These are phyloP conservation scores for Drosophila peninsularis DNA, from an alignment of 2,888 invertebrate species.

Conservation along the genomic window DNA sequence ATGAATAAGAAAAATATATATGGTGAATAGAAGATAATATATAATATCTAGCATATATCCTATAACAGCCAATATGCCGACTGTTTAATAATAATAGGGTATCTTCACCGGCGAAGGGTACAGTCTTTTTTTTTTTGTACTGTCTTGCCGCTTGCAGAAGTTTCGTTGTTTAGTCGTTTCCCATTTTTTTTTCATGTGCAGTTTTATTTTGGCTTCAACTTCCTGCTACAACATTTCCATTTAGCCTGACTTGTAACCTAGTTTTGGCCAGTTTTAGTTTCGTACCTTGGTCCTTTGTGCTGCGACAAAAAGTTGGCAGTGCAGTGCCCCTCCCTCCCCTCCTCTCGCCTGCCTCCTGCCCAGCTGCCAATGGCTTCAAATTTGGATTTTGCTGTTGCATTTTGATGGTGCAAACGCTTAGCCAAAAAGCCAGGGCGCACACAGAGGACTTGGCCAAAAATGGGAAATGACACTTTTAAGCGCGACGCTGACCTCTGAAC, in stretches of 20 bases:
- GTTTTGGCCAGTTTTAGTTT: conserved; percentile 65
- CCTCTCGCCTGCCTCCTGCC: background rate
- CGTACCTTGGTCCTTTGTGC: conserved; percentile 19
- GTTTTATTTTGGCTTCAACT: conserved; percentile 61
- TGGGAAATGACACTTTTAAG: conserved; percentile 81
- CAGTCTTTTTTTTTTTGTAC: conserved; percentile 22
- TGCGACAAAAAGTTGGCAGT: conserved; percentile 51
- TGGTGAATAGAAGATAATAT: too few relatives aligned
- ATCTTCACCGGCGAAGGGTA: background rate
- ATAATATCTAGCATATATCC: too few relatives aligned
- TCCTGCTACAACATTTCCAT: conserved; percentile 76
- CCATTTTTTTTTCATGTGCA: conserved; percentile 50
- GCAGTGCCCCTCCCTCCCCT: background rate
- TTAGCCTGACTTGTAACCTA: conserved; percentile 70
- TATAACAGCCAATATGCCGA: background rate
- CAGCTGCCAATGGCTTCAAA: conserved; percentile 10
- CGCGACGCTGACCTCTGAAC: conserved; percentile 82
- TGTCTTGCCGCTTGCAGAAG: conserved; percentile 40
- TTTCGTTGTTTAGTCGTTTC: conserved; percentile 41
- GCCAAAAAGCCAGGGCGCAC: conserved; percentile 34
- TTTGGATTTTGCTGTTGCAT: conserved; percentile 56
- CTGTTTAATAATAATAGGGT: background rate
- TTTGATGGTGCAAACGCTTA: conserved; percentile 64
- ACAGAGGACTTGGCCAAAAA: conserved; percentile 45
- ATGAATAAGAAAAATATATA: too few relatives aligned